phyloP scores from a whole-genome alignment of 1,140 invertebrate genomes.

The Danaus plexippus region DNA sequence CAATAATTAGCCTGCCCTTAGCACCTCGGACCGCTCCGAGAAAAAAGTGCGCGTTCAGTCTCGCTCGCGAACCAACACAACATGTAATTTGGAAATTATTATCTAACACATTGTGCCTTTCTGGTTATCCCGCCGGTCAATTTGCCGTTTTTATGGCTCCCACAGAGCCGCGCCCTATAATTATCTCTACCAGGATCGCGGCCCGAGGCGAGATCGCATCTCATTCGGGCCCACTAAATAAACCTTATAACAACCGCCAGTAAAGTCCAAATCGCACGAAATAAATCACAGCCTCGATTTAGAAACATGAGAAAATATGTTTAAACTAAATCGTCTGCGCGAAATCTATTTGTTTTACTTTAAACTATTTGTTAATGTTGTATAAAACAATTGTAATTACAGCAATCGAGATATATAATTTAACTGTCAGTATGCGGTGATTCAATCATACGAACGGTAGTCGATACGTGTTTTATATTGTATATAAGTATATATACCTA shows the following conservation, averaged over 20 bases:
- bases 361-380: conserved; percentile 20
- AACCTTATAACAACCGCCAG: conserved; percentile 22
- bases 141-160: conserved; percentile 71
- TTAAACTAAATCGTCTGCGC: conserved; percentile 55
- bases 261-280: conserved; percentile 29
- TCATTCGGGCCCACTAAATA: conserved; percentile 14
- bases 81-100: conserved; percentile 72
- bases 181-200: conserved; percentile 65
- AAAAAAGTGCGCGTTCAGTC: conserved; percentile 56
- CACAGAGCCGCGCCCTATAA: conserved; percentile 67
- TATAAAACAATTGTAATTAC: too few relatives aligned
- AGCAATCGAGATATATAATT: too few relatives aligned
- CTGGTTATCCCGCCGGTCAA: conserved; percentile 71
- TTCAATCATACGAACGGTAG: conserved; percentile 23
- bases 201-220: conserved; percentile 43
- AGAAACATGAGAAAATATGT: conserved; percentile 66
- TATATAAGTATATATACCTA: conserved; percentile 7
- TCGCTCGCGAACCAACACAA: conserved; percentile 64
- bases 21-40: conserved; percentile 60
- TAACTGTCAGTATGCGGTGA: conserved; percentile 10
- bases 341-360: conserved; percentile 65
- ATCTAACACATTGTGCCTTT: conserved; percentile 72
- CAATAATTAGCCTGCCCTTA: conserved; percentile 70
- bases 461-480: conserved; percentile 15
- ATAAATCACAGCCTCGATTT: conserved; percentile 23